Percentiles rank a stretch among this genome's conserved stretches.
These are phyloP conservation scores for Orussus abietinus DNA, from an alignment of 1,140 invertebrate genomes.

Conservation along the genomic window DNA sequence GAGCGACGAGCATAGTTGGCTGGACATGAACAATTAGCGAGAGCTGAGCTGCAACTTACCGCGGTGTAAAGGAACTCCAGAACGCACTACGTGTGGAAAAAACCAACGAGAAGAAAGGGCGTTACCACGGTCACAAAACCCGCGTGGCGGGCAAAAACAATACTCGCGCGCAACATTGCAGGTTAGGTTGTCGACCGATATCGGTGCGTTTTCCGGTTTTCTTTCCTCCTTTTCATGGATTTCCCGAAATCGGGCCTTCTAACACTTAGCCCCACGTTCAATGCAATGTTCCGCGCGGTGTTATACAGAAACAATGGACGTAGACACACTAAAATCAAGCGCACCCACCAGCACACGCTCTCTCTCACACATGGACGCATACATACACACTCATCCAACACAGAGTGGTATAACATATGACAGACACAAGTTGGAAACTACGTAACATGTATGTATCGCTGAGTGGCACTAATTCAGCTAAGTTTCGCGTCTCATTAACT, in stretches of 20 bases:
- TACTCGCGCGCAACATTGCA: conserved; percentile 41
- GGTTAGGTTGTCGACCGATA: conserved; percentile 7
- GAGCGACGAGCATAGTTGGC: conserved; percentile 48
- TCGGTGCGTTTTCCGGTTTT: conserved; percentile 7
- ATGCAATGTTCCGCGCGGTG: conserved; percentile 44
- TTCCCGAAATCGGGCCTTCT: too few relatives aligned
- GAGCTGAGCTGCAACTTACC: conserved; percentile 81
- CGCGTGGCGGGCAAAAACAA: conserved; percentile 42
- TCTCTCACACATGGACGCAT: conserved; percentile 47
- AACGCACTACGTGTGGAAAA: conserved; percentile 80
- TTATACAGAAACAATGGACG: conserved; percentile 54
- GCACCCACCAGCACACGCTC: conserved; percentile 45
- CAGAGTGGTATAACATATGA: conserved; percentile 53
- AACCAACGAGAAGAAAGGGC: conserved; percentile 58
- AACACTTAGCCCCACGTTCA: too few relatives aligned
- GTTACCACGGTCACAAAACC: conserved; percentile 55
- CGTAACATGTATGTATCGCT: too few relatives aligned
- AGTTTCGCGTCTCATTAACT: too few relatives aligned
- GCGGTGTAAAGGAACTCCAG: conserved; percentile 95
- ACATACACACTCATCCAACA: conserved; percentile 48
- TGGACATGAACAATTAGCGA: conserved; percentile 53
- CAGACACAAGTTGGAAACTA: conserved; percentile 58
- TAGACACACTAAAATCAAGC: conserved; percentile 54
- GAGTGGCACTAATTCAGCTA: too few relatives aligned
- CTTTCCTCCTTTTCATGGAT: conserved; percentile 9